These are phyloP conservation scores for Ctenoplectra terminalis DNA, from an alignment of 1,140 invertebrate genomes.

Conservation along the genomic window DNA sequence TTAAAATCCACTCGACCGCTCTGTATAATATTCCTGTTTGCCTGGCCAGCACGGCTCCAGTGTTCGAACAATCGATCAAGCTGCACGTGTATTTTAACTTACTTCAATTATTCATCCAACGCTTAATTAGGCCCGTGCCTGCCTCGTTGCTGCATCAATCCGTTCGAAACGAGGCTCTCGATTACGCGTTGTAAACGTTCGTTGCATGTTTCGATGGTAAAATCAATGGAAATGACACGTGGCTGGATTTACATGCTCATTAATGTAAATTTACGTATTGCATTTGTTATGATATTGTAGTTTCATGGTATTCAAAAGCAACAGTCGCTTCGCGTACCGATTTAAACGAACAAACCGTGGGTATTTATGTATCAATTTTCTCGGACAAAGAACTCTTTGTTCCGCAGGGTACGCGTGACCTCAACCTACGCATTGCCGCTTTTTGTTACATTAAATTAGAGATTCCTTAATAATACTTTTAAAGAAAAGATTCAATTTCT, in stretches of 20 bases:
- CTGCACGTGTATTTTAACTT: neutral
- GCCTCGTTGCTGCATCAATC: neutral
- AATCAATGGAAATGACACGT: neutral
- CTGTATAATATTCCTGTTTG: conserved; percentile 3
- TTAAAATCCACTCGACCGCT: conserved; percentile 10
- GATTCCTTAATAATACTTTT: neutral
- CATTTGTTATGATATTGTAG: no score
- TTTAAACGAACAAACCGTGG: no score
- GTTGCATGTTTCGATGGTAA: neutral
- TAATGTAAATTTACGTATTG: neutral
- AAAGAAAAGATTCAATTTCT: neutral
- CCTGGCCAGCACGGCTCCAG: no score
- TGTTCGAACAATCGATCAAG: conserved; percentile 30
- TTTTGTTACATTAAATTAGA: neutral
- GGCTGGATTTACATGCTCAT: neutral
- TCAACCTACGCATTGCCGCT: neutral
- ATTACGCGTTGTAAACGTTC: neutral
- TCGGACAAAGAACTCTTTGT: neutral
- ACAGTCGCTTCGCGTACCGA: no score
- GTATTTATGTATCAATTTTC: neutral
- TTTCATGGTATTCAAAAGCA: no score
- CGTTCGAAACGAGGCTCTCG: neutral
- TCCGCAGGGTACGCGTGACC: neutral
- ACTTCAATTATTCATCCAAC: conserved; percentile 2
- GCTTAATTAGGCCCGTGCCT: neutral